Base-by-base conservation (phyloP, 92 coral and sea anemone species). In the Pocillopora meandrina region DNA sequence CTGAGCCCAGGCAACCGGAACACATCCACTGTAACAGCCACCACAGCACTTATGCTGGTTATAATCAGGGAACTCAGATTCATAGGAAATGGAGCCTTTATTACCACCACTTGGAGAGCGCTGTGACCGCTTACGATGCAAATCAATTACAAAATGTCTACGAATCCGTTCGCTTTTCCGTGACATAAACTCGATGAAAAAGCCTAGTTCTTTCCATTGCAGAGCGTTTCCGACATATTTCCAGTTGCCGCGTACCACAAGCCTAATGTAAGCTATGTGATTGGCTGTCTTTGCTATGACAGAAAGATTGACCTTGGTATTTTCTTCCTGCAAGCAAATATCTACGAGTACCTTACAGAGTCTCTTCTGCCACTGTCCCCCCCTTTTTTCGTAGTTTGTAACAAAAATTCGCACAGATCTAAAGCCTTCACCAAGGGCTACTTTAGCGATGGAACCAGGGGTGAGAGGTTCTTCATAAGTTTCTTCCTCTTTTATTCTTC, bases 1-100 rank as follows among this genome's bases (percentile, higher is more conserved):
- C 67, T 86, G 93, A 21, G 93, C 93, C 93, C 90, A 90, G 35
- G 88, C 93, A 9, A 86, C 93, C 0, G 93, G 90, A 61, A 71
- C 47, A 34, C 93, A 90, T 20, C 93, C 90, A 61, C 93, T 90
- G 56, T 10, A 3, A 23, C 90, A 90, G 12, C 20, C 70, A 19
- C 89, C 84, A 82, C 89, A 84, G 55, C 87, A 89, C 9, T 0
- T 26, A 55, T 90, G 90, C 59, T 90, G 93, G 1, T 86, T 2
- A 62, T 90, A 90, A 35, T 90, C 90, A 15, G 93, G 93, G 58
- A 90, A 81, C 1, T 60, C 52, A 55, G 26, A 0, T 66, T 82
- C 87, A 17, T 2, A 3, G 11, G 84, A 78, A 59, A 87, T 75
- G 18, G 80, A 18, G 60, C 75, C 31, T 12, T 31, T 74, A 56